Percentiles rank a stretch among this genome's conserved stretches.
Evolutionary conservation across 2,888 invertebrate species (phyloP).

Genomic region (Leucophenga montana): DNA sequence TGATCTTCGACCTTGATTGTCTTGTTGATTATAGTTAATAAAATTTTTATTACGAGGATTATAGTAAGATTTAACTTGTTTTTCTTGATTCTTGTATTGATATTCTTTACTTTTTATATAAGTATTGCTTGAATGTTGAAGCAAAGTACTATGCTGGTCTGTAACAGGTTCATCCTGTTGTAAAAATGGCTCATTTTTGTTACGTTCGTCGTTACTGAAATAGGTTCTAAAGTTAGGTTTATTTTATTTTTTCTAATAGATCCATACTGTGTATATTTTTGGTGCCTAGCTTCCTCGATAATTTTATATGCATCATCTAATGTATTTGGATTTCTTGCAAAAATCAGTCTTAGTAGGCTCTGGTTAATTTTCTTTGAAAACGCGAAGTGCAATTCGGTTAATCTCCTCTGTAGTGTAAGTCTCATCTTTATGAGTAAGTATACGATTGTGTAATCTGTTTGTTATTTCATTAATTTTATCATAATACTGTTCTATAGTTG

Average conservation of each 20-base stretch:
- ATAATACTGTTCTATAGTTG: slow-evolving; percentile 31
- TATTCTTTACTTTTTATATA: too few species aligned
- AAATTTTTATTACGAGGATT: too few species aligned
- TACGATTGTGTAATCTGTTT: slow-evolving; percentile 23
- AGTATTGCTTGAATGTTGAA: too few species aligned
- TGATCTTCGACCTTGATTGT: too few species aligned
- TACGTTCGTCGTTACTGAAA: slow-evolving; percentile 26
- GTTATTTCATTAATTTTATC: slow-evolving; percentile 29
- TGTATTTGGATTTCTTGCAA: slow-evolving; percentile 26
- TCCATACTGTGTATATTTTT: slow-evolving; percentile 27
- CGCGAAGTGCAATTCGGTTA: slow-evolving; percentile 14
- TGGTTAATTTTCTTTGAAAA: slow-evolving; percentile 27
- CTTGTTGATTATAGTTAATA: too few species aligned
- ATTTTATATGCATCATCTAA: slow-evolving; percentile 33
- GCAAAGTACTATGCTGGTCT: neutral
- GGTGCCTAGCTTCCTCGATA: slow-evolving; percentile 30
- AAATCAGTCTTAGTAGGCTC: slow-evolving; percentile 33
- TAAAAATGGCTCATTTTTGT: slow-evolving; percentile 9
- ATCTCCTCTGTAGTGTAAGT: neutral
- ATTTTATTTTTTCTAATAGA: neutral
- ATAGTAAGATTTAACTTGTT: too few species aligned
- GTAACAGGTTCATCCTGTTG: neutral
- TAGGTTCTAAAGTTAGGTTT: slow-evolving; percentile 24
- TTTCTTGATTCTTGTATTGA: too few species aligned
- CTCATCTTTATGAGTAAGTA: slow-evolving; percentile 9